Evolutionary conservation across 2,888 invertebrate genomes (phyloP).

Genomic region (Halocaridina rubra): DNA sequence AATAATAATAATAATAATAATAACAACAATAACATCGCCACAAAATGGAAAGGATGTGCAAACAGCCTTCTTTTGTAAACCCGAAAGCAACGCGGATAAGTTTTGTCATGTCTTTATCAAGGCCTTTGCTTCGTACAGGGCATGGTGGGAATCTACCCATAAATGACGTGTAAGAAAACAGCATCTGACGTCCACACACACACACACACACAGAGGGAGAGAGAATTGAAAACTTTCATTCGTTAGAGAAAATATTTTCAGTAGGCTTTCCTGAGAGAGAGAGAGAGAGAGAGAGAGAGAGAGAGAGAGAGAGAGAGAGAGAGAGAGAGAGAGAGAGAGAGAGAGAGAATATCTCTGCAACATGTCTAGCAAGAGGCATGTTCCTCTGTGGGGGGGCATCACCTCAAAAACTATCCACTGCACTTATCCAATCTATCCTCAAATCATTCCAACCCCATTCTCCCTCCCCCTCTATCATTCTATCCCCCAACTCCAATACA

Average conservation of each 20-base stretch:
- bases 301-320: too few relatives aligned
- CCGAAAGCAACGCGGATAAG: background rate
- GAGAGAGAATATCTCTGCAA: too few relatives aligned
- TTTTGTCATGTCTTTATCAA: too few relatives aligned
- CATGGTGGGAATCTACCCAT: too few relatives aligned
- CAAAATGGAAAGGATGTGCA: background rate
- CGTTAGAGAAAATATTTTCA: background rate
- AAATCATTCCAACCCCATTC: background rate
- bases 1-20: background rate
- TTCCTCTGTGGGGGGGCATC: background rate
- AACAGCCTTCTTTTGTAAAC: background rate
- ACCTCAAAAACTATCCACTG: background rate
- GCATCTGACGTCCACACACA: background rate
- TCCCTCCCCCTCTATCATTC: too few relatives aligned
- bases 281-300: constrained; percentile 15
- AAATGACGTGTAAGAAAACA: too few relatives aligned
- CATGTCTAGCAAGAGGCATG: background rate
- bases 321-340: too few relatives aligned
- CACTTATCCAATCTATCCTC: background rate
- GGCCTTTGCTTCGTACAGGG: too few relatives aligned
- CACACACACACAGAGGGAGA: too few relatives aligned
- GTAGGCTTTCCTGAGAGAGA: background rate
- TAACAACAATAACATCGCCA: background rate
- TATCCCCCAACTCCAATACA: too few relatives aligned
- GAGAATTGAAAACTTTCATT: background rate